These are phyloP conservation scores for Galeopterus variegatus DNA, from an alignment of 2,113 vertebrate species.

Conservation along the genomic window DNA sequence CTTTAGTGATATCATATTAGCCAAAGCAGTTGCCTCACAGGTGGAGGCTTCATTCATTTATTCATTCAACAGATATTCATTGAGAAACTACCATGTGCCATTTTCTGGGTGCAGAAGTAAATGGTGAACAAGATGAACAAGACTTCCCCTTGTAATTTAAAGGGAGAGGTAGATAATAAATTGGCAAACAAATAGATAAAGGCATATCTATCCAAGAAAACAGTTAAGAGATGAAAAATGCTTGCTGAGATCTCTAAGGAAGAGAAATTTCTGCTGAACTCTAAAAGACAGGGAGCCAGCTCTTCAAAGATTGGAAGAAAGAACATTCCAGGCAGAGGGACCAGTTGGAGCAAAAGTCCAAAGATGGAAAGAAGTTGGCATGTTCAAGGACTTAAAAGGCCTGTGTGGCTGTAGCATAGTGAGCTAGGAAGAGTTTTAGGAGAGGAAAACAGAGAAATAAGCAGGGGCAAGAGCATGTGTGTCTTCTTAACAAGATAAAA, in stretches of 20 bases:
- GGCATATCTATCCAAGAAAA: neutral
- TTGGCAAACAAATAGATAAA: neutral
- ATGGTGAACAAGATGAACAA: neutral
- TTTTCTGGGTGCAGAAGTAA: neutral
- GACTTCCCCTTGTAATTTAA: neutral
- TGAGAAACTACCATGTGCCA: neutral
- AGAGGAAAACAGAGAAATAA: neutral
- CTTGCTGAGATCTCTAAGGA: neutral
- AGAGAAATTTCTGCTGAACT: neutral
- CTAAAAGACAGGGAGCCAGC: neutral
- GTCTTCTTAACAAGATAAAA: neutral
- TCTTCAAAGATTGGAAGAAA: constrained; percentile 45
- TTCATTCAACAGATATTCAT: neutral
- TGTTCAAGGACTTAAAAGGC: neutral
- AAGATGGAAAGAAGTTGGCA: neutral
- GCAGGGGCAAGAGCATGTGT: neutral
- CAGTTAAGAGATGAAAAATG: neutral
- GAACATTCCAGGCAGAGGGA: neutral
- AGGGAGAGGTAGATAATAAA: neutral
- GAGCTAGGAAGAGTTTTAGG: neutral
- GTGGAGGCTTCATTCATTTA: neutral
- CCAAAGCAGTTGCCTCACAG: neutral
- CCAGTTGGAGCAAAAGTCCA: neutral
- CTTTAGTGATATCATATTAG: neutral
- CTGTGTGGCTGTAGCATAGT: fast-evolving